Percentiles rank a stretch among this genome's conserved stretches.
Conservation (phyloP, 2,888 invertebrate genomes). For the Lepidochrysops patricia region DNA sequence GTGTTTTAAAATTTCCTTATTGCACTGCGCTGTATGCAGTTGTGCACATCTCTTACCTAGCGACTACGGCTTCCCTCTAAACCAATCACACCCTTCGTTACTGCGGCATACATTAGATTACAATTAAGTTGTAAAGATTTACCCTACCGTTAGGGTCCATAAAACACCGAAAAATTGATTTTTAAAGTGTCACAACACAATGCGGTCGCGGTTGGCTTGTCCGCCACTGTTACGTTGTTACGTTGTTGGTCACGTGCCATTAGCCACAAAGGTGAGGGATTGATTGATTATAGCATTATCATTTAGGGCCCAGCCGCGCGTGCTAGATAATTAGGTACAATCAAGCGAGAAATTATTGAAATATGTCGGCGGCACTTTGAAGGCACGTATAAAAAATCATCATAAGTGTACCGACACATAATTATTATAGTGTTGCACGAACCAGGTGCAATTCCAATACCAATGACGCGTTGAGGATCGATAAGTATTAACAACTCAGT, state of each 20-base stretch:
- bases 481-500: neutral
- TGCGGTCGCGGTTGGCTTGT: constrained; percentile 1
- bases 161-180: neutral
- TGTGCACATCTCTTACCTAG: neutral
- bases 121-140: neutral
- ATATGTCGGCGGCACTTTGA: constrained; percentile 9
- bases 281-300: constrained; percentile 49
- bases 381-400: neutral
- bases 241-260: constrained; percentile 51
- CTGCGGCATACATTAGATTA: no score
- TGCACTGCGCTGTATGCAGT: neutral
- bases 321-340: constrained; percentile 22
- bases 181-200: neutral
- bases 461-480: neutral
- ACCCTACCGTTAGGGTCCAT: neutral
- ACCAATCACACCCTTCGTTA: no score
- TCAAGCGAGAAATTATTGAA: constrained; percentile 18
- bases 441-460: neutral
- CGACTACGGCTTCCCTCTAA: no score
- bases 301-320: constrained; percentile 38
- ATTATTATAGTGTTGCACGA: neutral
- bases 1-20: neutral
- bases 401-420: neutral
- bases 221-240: constrained; percentile 31
- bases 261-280: constrained; percentile 44